phyloP scores from a whole-genome alignment of 2,888 invertebrate species.

The Tinea semifulvella region DNA sequence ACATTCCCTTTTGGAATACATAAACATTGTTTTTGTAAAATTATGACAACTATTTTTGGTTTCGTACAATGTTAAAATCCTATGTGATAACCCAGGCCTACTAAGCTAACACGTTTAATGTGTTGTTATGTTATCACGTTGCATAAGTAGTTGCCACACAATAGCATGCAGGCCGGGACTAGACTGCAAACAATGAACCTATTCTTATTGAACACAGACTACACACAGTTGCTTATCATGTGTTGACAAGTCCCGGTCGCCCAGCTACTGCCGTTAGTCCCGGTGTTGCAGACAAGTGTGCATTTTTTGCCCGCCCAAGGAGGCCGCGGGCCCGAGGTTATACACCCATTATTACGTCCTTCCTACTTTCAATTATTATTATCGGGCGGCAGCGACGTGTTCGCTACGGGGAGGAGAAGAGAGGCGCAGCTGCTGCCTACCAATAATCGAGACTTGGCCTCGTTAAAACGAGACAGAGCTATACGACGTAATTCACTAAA shows the following conservation, averaged over 20 bases:
- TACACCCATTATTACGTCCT: conserved; percentile 68
- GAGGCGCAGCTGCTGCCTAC: conserved; percentile 69
- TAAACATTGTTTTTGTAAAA: too few relatives aligned
- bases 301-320: conserved; percentile 68
- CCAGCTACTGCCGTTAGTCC: not conserved
- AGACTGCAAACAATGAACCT: conserved; percentile 2
- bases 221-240: conserved; percentile 30
- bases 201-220: conserved; percentile 5
- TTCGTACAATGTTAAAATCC: too few relatives aligned
- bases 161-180: not conserved
- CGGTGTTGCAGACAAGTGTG: conserved; percentile 28
- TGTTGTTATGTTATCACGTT: not conserved
- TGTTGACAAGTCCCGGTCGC: conserved; percentile 34
- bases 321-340: conserved; percentile 67
- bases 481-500: conserved; percentile 19
- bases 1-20: too few relatives aligned
- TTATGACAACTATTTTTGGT: too few relatives aligned
- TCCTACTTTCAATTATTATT: conserved; percentile 68
- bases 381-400: conserved; percentile 62
- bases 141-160: conserved; percentile 2
- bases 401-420: conserved; percentile 65
- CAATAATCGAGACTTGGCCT: conserved; percentile 64
- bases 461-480: conserved; percentile 47
- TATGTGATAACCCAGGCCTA: too few relatives aligned
- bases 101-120: too few relatives aligned